Evolutionary conservation across 2,888 invertebrate species (phyloP).

Genomic region (Choreutis nemorana): DNA sequence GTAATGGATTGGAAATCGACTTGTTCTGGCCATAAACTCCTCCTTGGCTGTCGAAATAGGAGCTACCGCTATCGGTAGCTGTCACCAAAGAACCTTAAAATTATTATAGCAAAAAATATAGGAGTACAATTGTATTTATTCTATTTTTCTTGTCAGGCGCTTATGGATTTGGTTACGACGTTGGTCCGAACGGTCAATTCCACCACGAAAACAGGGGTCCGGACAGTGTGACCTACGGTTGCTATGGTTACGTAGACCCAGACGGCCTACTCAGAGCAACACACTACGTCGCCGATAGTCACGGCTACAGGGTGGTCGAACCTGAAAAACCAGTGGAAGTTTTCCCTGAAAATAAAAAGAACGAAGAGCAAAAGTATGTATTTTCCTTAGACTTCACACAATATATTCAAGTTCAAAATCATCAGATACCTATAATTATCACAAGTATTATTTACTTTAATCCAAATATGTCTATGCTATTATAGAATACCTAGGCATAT

Average conservation of each 20-base stretch:
- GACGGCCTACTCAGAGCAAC: conserved; percentile 72
- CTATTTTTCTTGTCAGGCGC: conserved; percentile 55
- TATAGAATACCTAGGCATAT: too few relatives aligned
- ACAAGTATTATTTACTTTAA: too few relatives aligned
- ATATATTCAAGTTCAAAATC: too few relatives aligned
- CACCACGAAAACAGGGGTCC: conserved; percentile 80
- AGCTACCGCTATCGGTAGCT: too few relatives aligned
- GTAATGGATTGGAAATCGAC: too few relatives aligned
- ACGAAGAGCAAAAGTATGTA: conserved; percentile 51
- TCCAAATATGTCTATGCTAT: too few relatives aligned
- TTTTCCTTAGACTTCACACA: too few relatives aligned
- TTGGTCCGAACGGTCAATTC: conserved; percentile 78
- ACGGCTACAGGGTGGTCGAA: conserved; percentile 78
- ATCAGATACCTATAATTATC: too few relatives aligned
- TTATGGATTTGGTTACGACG: conserved; percentile 81
- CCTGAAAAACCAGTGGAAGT: conserved; percentile 75
- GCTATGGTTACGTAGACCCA: conserved; percentile 80
- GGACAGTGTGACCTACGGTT: conserved; percentile 81
- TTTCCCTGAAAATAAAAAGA: conserved; percentile 57
- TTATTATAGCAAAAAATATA: too few relatives aligned
- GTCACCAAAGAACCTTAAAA: too few relatives aligned
- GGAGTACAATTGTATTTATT: too few relatives aligned
- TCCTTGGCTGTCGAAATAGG: too few relatives aligned
- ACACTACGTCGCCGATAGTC: conserved; percentile 80
- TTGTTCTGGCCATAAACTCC: not conserved